phyloP scores from a whole-genome alignment of 2,113 vertebrate genomes.

The Rattus rattus region DNA sequence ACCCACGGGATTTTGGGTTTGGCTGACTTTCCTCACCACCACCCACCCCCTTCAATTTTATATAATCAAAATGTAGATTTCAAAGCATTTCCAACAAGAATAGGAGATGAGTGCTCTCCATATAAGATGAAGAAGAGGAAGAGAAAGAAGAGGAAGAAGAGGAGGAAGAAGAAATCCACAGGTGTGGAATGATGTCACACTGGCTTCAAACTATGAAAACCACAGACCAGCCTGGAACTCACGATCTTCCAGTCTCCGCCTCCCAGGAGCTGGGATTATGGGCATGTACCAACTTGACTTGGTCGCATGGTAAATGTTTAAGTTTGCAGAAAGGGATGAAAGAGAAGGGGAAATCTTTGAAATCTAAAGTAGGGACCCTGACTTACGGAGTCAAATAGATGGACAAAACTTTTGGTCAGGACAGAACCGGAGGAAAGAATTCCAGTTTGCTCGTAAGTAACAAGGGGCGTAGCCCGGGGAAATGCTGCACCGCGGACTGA shows the following conservation, averaged over 20 bases:
- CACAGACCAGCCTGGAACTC: neutral
- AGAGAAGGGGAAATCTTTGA: neutral
- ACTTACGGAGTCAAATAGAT: neutral
- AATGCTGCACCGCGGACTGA: neutral
- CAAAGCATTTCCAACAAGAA: neutral
- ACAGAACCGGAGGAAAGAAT: neutral
- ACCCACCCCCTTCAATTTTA: neutral
- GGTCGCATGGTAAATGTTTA: neutral
- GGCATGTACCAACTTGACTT: neutral
- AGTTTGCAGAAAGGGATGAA: neutral
- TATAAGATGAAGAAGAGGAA: neutral
- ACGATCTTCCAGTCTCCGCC: neutral
- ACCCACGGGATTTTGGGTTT: neutral
- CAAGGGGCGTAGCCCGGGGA: neutral
- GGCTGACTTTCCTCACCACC: neutral
- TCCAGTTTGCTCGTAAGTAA: neutral
- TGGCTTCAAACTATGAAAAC: neutral
- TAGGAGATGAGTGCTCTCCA: neutral
- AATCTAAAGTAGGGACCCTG: neutral
- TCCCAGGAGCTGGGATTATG: neutral
- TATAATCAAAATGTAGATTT: constrained; percentile 5
- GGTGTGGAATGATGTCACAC: neutral
- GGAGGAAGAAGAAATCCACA: neutral
- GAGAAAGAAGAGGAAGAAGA: neutral
- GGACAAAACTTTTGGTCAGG: neutral